phyloP scores from a whole-genome alignment of 2,113 vertebrate genomes.

The Indicator indicator region DNA sequence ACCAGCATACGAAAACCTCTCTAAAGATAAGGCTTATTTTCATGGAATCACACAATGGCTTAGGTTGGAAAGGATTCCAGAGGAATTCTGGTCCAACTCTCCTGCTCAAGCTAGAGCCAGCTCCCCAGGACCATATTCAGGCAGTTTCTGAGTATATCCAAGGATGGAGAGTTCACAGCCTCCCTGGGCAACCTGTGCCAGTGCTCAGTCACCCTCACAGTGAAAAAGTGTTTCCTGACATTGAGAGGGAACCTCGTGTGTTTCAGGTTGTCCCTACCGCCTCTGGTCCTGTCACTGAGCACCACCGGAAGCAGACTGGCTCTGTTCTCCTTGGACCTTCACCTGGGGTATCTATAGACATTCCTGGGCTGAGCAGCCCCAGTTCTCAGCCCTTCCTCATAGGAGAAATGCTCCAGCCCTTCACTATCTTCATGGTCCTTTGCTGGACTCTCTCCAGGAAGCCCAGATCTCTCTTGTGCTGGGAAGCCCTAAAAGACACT shows the following conservation, averaged over 20 bases:
- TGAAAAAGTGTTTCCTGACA: neutral
- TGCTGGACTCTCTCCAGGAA: neutral
- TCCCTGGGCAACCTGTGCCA: neutral
- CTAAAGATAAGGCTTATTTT: neutral
- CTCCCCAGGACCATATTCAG: neutral
- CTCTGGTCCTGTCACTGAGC: neutral
- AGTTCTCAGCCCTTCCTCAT: neutral
- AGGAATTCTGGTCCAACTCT: neutral
- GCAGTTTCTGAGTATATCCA: neutral
- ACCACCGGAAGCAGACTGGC: neutral
- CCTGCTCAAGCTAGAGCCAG: neutral
- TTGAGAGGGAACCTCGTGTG: neutral
- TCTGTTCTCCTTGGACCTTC: neutral
- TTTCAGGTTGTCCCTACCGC: accelerated
- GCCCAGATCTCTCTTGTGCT: neutral
- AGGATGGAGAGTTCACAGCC: neutral
- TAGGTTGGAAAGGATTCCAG: neutral
- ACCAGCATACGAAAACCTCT: neutral
- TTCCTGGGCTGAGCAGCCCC: neutral
- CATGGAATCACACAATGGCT: neutral
- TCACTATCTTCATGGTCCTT: neutral
- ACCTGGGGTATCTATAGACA: neutral
- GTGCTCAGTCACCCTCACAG: neutral
- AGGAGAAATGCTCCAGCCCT: neutral
- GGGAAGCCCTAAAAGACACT: neutral